Evolutionary conservation across 2,113 vertebrate genomes (phyloP).

Genomic region (Caloenas nicobarica): DNA sequence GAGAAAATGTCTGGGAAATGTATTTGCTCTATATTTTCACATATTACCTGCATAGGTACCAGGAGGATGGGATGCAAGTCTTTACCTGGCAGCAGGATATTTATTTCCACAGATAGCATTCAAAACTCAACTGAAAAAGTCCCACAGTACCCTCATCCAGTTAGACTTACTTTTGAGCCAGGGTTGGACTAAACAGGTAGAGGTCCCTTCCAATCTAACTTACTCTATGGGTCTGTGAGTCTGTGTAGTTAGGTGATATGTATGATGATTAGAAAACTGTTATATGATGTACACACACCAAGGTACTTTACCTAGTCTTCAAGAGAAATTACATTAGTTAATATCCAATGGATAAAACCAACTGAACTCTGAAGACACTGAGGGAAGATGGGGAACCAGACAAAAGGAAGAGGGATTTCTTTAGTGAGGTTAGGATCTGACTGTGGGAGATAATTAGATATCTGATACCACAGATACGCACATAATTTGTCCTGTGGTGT

Average conservation of each 20-base stretch:
- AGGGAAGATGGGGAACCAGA: not conserved
- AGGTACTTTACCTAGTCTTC: not conserved
- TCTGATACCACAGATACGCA: slow-evolving; percentile 5
- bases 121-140: not conserved
- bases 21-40: not conserved
- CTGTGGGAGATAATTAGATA: slow-evolving; percentile 47
- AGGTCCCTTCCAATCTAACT: not conserved
- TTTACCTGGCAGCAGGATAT: not conserved
- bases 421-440: slow-evolving; percentile 14
- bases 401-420: not conserved
- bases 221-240: not conserved
- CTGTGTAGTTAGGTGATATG: not conserved
- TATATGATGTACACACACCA: not conserved
- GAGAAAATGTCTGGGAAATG: not conserved
- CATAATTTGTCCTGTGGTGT: slow-evolving; percentile 45
- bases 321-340: not conserved
- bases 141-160: not conserved
- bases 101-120: not conserved
- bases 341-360: not conserved
- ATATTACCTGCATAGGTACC: not conserved
- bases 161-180: not conserved
- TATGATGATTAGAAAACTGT: not conserved
- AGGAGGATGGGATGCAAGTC: not conserved
- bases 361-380: not conserved
- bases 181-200: not conserved